phyloP scores from a whole-genome alignment of 53 echinoderm and acorn worm species.

The Temnopleurus reevesii region DNA sequence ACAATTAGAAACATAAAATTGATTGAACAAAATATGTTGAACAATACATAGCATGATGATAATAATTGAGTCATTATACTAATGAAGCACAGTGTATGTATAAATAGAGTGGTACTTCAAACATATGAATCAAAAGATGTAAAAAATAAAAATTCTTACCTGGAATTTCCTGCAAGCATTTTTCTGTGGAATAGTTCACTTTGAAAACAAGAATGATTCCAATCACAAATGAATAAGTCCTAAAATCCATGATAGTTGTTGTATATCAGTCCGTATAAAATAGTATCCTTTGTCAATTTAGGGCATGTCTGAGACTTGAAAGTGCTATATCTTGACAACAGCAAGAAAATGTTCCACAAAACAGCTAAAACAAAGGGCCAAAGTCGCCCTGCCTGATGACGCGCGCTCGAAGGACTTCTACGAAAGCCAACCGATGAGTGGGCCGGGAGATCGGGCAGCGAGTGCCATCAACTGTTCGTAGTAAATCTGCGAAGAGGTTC shows the following conservation, averaged over 20 bases:
- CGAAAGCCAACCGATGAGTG: not conserved
- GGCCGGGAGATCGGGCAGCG: not conserved
- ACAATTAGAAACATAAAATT: no score
- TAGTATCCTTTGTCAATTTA: not conserved
- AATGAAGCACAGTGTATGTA: no score
- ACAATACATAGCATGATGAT: no score
- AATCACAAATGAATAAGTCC: not conserved
- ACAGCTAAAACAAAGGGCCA: not conserved
- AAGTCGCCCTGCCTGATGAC: not conserved
- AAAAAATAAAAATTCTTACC: no score
- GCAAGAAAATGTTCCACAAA: not conserved
- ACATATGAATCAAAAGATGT: no score
- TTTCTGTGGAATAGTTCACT: not conserved
- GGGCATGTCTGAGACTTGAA: not conserved
- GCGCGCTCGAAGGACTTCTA: not conserved
- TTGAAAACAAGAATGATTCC: not conserved
- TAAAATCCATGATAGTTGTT: not conserved
- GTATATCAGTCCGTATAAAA: not conserved
- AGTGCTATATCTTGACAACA: not conserved
- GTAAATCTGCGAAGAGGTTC: not conserved
- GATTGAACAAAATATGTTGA: no score
- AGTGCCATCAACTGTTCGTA: not conserved
- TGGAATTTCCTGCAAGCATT: constrained; percentile 14
- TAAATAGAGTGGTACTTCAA: no score
- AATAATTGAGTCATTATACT: no score